Evolutionary conservation across 2,888 invertebrate genomes (phyloP).

Genomic region (Mesochorus sp.): DNA sequence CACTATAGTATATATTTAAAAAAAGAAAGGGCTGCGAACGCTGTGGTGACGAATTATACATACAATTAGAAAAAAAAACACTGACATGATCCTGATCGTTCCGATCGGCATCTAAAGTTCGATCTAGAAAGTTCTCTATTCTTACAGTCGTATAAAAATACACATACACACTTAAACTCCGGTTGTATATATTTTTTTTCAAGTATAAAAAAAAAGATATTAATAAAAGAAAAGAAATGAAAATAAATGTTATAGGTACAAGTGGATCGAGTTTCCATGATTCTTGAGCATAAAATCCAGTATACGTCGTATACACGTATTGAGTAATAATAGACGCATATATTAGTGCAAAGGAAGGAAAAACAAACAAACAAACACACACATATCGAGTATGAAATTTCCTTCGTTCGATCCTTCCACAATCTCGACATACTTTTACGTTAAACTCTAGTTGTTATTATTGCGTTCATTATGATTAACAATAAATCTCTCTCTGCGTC

Average conservation of each 20-base stretch:
- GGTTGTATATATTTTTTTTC: constrained; percentile 3
- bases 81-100: neutral
- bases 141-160: constrained; percentile 34
- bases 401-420: constrained; percentile 12
- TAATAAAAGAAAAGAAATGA: too few relatives aligned
- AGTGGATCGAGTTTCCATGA: constrained; percentile 38
- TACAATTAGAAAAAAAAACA: neutral
- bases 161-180: neutral
- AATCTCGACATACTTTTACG: constrained; percentile 17
- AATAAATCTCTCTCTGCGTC: constrained; percentile 54
- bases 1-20: constrained; percentile 42
- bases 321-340: constrained; percentile 47
- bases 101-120: constrained; percentile 29
- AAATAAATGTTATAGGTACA: constrained; percentile 10
- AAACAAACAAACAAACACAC: too few relatives aligned
- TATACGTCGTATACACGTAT: constrained; percentile 44
- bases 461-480: constrained; percentile 45
- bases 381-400: constrained; percentile 54
- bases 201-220: constrained; percentile 28
- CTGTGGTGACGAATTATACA: constrained; percentile 55
- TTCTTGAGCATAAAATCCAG: constrained; percentile 44
- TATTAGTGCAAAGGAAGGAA: constrained; percentile 20
- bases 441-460: constrained; percentile 16
- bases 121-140: constrained; percentile 45
- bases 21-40: constrained; percentile 36